phyloP scores from a whole-genome alignment of 2,113 vertebrate species.

The Dinomys branickii region DNA sequence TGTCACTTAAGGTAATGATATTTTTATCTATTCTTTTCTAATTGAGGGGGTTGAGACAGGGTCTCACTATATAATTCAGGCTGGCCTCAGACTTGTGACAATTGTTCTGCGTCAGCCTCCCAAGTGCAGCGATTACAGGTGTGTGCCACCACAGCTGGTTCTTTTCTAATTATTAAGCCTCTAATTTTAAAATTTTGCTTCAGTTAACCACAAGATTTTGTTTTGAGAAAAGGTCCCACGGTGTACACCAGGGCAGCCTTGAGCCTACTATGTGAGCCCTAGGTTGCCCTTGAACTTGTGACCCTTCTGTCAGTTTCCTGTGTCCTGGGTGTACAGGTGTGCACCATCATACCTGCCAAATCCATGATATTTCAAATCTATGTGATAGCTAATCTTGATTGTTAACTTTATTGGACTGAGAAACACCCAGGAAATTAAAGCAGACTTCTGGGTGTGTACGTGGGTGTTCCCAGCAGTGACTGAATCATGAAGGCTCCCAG shows the following conservation, averaged over 20 bases:
- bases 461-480: neutral
- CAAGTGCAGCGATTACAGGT: neutral
- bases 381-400: neutral
- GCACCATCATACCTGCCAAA: neutral
- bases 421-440: neutral
- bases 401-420: neutral
- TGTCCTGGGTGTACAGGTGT: neutral
- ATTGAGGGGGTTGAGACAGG: neutral
- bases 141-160: neutral
- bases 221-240: neutral
- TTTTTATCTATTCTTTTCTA: neutral
- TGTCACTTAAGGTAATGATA: neutral
- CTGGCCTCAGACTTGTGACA: neutral
- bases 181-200: slow-evolving; percentile 10
- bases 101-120: neutral
- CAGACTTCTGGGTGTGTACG: neutral
- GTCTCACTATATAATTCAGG: neutral
- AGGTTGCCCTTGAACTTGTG: neutral
- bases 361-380: neutral
- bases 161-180: neutral
- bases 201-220: neutral
- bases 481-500: neutral
- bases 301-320: neutral
- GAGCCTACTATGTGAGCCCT: neutral
- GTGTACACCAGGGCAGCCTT: neutral